phyloP scores from a whole-genome alignment of 35 echinoderm and acorn worm genomes.

The Apostichopus californicus region DNA sequence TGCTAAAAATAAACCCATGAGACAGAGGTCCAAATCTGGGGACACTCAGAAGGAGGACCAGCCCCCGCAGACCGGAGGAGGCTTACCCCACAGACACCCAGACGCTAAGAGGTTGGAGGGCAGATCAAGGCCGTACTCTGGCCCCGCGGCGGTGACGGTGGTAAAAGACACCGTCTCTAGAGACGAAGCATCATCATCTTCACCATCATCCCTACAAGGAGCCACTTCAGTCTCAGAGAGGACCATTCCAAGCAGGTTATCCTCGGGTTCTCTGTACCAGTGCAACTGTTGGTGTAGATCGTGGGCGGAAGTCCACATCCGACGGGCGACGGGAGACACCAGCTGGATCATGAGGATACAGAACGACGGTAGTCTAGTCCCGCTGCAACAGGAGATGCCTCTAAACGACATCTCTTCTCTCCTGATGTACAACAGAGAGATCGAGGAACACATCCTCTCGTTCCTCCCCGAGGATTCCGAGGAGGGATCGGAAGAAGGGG shows the following conservation, averaged over 20 bases:
- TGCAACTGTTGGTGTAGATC: conserved; percentile 98
- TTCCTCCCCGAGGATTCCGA: conserved; percentile 62
- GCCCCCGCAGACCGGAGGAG: background rate
- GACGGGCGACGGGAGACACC: conserved; percentile 84
- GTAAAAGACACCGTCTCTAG: background rate
- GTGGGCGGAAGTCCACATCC: conserved; percentile 92
- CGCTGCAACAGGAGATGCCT: conserved; percentile 72
- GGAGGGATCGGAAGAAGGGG: background rate
- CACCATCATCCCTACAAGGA: background rate
- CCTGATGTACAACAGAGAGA: conserved; percentile 77
- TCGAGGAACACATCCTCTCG: conserved; percentile 71
- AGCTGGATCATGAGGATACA: conserved; percentile 97
- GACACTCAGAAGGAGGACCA: conserved; percentile 32
- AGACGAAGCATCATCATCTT: background rate
- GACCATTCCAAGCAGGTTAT: conserved; percentile 35
- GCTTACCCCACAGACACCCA: background rate
- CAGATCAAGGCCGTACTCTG: conserved; percentile 16
- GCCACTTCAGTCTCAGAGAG: background rate
- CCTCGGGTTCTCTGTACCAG: conserved; percentile 77
- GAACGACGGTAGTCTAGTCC: conserved; percentile 82
- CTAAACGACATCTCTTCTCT: conserved; percentile 77
- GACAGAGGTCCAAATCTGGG: conserved; percentile 92
- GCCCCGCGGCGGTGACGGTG: conserved; percentile 14
- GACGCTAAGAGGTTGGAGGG: background rate
- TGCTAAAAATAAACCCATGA: background rate